Base-by-base conservation (phyloP, 1,140 invertebrate species). In the Procambarus clarkii region DNA sequence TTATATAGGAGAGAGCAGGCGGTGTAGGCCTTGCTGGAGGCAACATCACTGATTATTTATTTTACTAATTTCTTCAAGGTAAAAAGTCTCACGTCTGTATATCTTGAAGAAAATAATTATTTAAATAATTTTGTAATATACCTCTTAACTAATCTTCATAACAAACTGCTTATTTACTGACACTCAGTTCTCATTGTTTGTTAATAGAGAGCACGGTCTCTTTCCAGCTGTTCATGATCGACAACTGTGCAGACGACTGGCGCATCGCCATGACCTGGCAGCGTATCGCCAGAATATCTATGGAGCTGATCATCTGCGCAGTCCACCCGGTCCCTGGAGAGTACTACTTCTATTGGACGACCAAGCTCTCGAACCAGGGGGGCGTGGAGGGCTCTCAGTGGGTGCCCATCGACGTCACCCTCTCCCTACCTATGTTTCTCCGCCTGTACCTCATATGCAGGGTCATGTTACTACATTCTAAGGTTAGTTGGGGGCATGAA, bases 231-330 rank as follows among this genome's bases (percentile, higher is more conserved):
- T 99, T 99, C 96, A 98, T 99, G 98, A 99, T 99, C 95, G 98
- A 99, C 96, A 99, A 99, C 96, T 99, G 98, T 95, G 98, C 99
- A 83, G 99, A 99, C 95, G 99, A 99, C 95, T 99, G 99, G 99
- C 96, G 99, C 94, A 99, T 99, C 95, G 99, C 99, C 92, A 99
- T 99, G 97, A 99, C 99, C 89, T 99, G 97, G 97, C 97, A 98
- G 95, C 95, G 98, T 94, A 98, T 98, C 95, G 96, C 96, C 93
- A 98, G 99, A 95, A 98, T 99, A 94, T 95, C 96, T 58, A 96
- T 99, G 93, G 99, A 99, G 95, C 95, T 99, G 93, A 94, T 97
- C 91, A 98, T 99, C 94, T 99, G 99, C 95, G 98, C 98, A 93
- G 97, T 99, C 93, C 99, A 99, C 95, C 99, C 99, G 71, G 97